Evolutionary conservation across 2,797 vertebrate species (phyloP), one percentile per base, ranked within the genome.

Genomic region (Adrianichthys oophorus): DNA sequence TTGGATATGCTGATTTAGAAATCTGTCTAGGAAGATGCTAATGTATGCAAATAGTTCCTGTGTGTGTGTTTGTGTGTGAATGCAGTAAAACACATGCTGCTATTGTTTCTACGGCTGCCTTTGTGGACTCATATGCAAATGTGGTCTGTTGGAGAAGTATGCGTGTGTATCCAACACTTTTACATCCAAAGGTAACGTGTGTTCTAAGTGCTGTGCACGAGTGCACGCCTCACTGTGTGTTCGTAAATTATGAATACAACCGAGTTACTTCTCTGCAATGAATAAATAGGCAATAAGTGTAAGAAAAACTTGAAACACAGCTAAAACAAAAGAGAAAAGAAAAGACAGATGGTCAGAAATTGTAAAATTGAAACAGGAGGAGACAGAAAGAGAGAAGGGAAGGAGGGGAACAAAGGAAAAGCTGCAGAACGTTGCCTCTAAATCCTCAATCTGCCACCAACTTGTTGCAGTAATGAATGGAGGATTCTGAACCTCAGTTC

Each of bases 11-110:
- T 85, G 79, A 85, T 88, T 84, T 85, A 68, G 70, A 81, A 82
- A 73, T 80, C 80, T 86, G 83, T 85, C 84, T 77, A 79, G 84
- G 76, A 81, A 87, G 67, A 89, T 81, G 83, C 84, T 84, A 87
- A 88, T 87, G 23, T 83, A 85, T 85, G 80, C 78, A 82, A 85
- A 87, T 83, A 47, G 12, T 7, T 65, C 17, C 32, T 41, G 29
- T 37, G 56, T 67, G 60, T 70, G 74, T 37, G 56, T 67, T 58
- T 70, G 74, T 63, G 41, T 46, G 24, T 29, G 23, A 56, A 53
- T 53, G 53, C 48, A 55, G 37, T 69, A 51, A 57, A 70, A 78
- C 61, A 68, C 72, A 68, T 53, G 48, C 52, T 15, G 17, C 54
- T 59, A 26, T 69, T 68, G 65, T 72, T 67, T 70, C 51, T 72